Conservation (phyloP, 2,113 vertebrate genomes). For the Enhydra lutris region DNA sequence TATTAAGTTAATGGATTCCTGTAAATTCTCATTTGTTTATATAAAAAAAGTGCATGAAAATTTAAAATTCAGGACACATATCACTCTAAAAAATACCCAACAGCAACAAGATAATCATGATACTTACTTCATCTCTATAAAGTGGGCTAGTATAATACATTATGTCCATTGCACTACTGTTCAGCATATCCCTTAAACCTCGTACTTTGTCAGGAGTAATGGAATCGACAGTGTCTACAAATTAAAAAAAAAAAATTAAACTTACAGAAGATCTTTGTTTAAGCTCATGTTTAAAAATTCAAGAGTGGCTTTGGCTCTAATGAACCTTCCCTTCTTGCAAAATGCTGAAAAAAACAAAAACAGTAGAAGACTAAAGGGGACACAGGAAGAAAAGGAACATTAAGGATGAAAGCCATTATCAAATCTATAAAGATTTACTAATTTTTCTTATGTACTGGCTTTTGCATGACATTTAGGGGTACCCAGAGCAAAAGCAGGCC, state of each 20-base stretch:
- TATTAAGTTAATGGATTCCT: not conserved
- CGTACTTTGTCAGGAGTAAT: constrained; percentile 99
- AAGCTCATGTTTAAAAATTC: constrained; percentile 33
- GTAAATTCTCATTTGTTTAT: not conserved
- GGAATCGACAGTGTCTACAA: constrained; percentile 95
- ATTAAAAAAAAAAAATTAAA: constrained; percentile 16
- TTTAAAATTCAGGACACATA: not conserved
- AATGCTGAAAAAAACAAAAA: not conserved
- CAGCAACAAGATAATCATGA: not conserved
- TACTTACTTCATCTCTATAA: constrained; percentile 93
- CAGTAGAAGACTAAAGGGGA: not conserved
- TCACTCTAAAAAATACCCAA: not conserved
- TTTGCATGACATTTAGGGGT: not conserved
- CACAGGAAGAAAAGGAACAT: not conserved
- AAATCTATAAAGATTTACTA: not conserved
- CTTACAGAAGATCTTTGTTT: not conserved
- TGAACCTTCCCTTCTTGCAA: not conserved
- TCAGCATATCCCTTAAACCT: constrained; percentile 95
- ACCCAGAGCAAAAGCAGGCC: not conserved
- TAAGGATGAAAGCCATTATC: not conserved
- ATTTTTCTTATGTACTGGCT: not conserved
- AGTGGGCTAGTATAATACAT: constrained; percentile 99
- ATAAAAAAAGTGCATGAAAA: not conserved
- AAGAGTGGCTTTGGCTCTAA: constrained; percentile 15
- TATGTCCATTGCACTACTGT: constrained; percentile 99